These are phyloP conservation scores for Pachypanchax playfairii DNA, from an alignment of 2,113 vertebrate species.

Conservation along the genomic window DNA sequence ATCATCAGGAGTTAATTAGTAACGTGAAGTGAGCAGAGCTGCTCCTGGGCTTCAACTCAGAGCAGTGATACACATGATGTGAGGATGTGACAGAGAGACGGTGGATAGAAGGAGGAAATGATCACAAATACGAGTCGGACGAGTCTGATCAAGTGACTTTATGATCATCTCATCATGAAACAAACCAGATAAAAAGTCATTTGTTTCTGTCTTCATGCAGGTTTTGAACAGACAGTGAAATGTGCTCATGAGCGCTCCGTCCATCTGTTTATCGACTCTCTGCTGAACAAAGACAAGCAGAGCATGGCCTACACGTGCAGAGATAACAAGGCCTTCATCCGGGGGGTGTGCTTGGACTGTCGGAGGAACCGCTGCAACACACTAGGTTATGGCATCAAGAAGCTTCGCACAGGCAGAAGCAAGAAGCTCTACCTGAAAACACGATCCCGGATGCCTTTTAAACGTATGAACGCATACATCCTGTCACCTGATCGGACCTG, in stretches of 20 bases:
- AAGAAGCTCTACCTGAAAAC: conserved; percentile 88
- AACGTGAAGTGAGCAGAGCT: conserved; percentile 60
- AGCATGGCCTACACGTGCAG: conserved; percentile 89
- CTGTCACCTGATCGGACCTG: too few relatives aligned
- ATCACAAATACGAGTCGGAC: conserved; percentile 24
- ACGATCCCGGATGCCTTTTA: conserved; percentile 85
- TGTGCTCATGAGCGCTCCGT: conserved; percentile 93
- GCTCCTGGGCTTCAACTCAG: conserved; percentile 58
- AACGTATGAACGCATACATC: conserved; percentile 79
- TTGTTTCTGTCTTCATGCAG: conserved; percentile 68
- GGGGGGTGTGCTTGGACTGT: conserved; percentile 90
- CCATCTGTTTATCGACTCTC: conserved; percentile 93
- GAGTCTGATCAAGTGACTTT: conserved; percentile 4
- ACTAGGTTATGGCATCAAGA: conserved; percentile 86
- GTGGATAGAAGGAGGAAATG: conserved; percentile 36
- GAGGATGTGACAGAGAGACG: conserved; percentile 39
- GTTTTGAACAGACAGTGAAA: conserved; percentile 89
- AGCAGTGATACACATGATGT: conserved; percentile 35
- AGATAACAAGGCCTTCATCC: conserved; percentile 84
- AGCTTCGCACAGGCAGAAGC: conserved; percentile 69
- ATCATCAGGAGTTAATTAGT: conserved; percentile 66
- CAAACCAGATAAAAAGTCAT: neutral
- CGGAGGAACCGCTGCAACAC: conserved; percentile 88
- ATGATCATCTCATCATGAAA: neutral
- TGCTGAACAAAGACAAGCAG: conserved; percentile 83